phyloP scores from a whole-genome alignment of 2,113 vertebrate genomes.

The Aphyosemion australe region DNA sequence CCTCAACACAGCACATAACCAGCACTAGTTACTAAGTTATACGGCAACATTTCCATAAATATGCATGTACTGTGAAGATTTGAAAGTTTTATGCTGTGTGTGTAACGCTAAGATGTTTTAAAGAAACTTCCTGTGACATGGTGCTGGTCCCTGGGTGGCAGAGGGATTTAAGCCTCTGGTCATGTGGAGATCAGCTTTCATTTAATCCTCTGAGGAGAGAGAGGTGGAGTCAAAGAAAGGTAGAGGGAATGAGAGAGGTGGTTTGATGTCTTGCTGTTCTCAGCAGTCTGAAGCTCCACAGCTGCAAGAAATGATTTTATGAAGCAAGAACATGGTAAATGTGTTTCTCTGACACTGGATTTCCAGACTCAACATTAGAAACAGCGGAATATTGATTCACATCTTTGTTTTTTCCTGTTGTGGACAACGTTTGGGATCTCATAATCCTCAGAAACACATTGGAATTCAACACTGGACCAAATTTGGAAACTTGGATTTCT shows the following conservation, averaged over 20 bases:
- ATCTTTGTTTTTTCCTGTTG: background rate
- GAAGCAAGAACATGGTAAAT: background rate
- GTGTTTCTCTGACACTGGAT: background rate
- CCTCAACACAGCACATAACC: too few species aligned
- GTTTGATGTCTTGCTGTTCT: conserved; percentile 27
- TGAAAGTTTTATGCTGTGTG: background rate
- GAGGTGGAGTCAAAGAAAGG: conserved; percentile 20
- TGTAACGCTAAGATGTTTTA: background rate
- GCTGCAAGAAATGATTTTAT: background rate
- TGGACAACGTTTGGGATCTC: background rate
- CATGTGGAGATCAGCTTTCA: conserved; percentile 77
- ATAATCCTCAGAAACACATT: background rate
- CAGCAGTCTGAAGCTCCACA: conserved; percentile 10
- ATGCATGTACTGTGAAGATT: too few species aligned
- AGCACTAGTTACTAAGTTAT: too few species aligned
- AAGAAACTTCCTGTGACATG: conserved; percentile 17
- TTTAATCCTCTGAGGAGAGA: conserved; percentile 64
- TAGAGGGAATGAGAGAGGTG: conserved; percentile 8
- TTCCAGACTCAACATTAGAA: background rate
- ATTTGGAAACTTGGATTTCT: background rate
- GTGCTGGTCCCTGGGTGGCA: conserved; percentile 61
- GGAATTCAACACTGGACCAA: background rate
- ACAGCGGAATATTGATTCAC: background rate
- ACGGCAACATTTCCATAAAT: too few species aligned
- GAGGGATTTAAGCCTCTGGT: conserved; percentile 64